Conservation (phyloP, 64 coral and sea anemone genomes). For the Actinia tenebrosa region DNA sequence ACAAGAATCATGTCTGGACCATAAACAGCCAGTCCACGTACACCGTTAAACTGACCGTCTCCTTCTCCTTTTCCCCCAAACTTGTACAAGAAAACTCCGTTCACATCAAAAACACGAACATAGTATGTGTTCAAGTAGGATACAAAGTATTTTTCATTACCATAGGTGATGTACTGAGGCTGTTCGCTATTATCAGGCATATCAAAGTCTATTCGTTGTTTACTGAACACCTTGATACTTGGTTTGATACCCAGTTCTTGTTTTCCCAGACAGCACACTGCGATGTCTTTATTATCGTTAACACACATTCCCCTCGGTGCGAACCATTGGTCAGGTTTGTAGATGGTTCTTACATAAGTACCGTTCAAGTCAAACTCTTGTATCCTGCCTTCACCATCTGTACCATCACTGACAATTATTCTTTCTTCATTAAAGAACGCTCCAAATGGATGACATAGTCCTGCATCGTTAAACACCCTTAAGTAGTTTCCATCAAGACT, state of each 20-base stretch:
- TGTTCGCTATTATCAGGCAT: not conserved
- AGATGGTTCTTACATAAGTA: not conserved
- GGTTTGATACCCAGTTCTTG: not conserved
- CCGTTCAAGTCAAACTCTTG: constrained; percentile 60
- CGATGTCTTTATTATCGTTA: not conserved
- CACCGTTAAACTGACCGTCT: not conserved
- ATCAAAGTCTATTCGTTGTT: not conserved
- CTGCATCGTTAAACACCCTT: constrained; percentile 55
- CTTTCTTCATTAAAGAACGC: constrained; percentile 17
- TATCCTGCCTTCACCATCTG: constrained; percentile 55
- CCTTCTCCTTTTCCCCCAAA: not conserved
- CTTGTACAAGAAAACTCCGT: not conserved
- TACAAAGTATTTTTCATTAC: constrained; percentile 10
- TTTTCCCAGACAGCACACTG: not conserved
- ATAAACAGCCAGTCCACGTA: not conserved
- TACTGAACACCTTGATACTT: constrained; percentile 4
- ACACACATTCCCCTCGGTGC: not conserved
- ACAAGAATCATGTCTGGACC: constrained; percentile 32
- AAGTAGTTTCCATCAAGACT: constrained; percentile 55
- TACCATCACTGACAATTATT: constrained; percentile 43
- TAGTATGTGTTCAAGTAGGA: not conserved
- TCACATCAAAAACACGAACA: not conserved
- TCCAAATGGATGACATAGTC: constrained; percentile 42
- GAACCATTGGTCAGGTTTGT: not conserved
- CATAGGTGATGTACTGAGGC: not conserved